Evolutionary conservation across 2,113 vertebrate genomes (phyloP).

Genomic region (Xiphias gladius): DNA sequence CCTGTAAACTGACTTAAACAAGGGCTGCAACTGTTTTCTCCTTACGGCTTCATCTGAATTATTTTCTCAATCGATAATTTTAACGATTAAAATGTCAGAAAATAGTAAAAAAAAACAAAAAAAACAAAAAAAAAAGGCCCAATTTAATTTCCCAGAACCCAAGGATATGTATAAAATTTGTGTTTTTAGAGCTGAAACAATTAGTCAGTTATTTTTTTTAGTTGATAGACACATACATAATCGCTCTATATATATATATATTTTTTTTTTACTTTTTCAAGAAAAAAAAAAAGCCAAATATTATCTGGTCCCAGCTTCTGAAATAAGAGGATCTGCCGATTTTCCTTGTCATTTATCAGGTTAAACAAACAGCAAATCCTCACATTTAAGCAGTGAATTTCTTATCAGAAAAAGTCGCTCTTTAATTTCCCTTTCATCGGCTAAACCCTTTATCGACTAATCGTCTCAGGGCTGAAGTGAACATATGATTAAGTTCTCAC

Average conservation of each 20-base stretch:
- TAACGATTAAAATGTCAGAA: too few species aligned
- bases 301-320: too few species aligned
- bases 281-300: not conserved
- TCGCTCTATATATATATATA: too few species aligned
- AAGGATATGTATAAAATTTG: too few species aligned
- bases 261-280: not conserved
- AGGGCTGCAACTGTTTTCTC: not conserved
- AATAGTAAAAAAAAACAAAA: not conserved
- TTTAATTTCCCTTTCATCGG: not conserved
- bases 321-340: too few species aligned
- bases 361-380: not conserved
- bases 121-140: not conserved
- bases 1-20: not conserved
- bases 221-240: not conserved
- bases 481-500: not conserved
- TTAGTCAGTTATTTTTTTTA: not conserved
- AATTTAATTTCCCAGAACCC: not conserved
- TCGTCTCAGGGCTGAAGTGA: not conserved
- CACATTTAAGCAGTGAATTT: not conserved
- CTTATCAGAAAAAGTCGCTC: not conserved
- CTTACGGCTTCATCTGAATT: not conserved
- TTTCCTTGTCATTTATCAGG: too few species aligned
- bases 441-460: not conserved
- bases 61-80: not conserved
- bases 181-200: too few species aligned